Conservation (phyloP, 2,797 vertebrate genomes). For the Brachyrhaphis roseni region DNA sequence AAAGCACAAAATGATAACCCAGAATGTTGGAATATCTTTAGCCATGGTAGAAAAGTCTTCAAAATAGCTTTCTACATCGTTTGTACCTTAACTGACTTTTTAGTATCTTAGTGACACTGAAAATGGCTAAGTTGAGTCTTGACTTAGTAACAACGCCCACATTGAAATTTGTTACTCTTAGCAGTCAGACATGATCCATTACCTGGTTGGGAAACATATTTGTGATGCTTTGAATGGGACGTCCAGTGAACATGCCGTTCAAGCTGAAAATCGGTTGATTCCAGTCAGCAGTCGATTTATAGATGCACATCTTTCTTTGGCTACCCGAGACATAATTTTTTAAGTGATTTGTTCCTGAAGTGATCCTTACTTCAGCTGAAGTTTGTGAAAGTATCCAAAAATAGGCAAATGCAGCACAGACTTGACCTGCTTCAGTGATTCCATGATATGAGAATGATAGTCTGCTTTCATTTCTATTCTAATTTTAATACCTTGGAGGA, state of each 20-base stretch:
- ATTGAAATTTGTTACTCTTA: not conserved
- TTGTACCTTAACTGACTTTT: not conserved
- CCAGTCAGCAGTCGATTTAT: not conserved
- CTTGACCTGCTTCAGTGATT: constrained; percentile 1
- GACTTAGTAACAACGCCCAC: not conserved
- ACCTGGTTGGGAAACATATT: not conserved
- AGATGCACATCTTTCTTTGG: not conserved
- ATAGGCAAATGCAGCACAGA: not conserved
- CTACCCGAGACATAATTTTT: not conserved
- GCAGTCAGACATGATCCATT: not conserved
- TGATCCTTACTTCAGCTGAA: not conserved
- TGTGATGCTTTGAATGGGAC: not conserved
- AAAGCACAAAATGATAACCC: not conserved
- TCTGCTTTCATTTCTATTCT: constrained; percentile 15
- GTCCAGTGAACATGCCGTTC: not conserved
- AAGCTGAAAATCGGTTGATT: not conserved
- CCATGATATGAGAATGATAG: constrained; percentile 2
- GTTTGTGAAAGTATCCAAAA: not conserved
- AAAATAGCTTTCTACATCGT: not conserved
- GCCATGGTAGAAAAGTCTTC: not conserved
- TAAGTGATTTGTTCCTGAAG: not conserved
- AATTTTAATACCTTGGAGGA: constrained; percentile 16
- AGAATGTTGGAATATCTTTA: not conserved
- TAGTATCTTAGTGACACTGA: not conserved
- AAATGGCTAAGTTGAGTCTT: not conserved